Base-by-base conservation (phyloP, 2,113 vertebrate genomes). In the Centropus unirufus region DNA sequence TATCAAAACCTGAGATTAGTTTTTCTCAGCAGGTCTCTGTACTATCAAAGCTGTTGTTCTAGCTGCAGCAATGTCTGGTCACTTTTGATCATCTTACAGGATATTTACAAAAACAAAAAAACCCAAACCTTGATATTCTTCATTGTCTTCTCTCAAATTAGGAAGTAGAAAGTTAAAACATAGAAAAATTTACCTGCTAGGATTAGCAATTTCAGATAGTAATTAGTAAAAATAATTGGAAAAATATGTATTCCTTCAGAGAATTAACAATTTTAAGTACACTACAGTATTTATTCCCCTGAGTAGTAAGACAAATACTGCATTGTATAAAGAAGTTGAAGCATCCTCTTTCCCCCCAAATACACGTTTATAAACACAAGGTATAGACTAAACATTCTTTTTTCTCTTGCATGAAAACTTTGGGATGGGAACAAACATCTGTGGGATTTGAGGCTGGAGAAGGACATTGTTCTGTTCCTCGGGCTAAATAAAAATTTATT, bases 371-470 rank as follows among this genome's bases (percentile, higher is more conserved):
- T 88, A 36, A 93, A 80, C 49, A 63, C 8, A 42, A 87, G 42
- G 32, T 88, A 74, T 30, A 94, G 59, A 62, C 63, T 88, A 83
- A 94, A 76, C 27, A 29, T 94, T 77, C 5, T 79, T 89, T 80
- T 83, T 80, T 82, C 39, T 67, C 39, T 89, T 94, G 44, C 88
- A 69, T 96, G 81, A 84, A 90, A 89, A 52, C 58, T 81, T 81
- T 57, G 86, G 30, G 78, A 40, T 87, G 81, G 47, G 36, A 88
- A 82, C 26, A 76, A 85, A 75, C 12, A 58, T 67, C 69, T 86
- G 30, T 88, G 93, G 75, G 40, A 69, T 90, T 70, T 7, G 5
- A 83, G 42, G 58, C 83, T 44, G 80, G 61, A 74, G 55, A 69
- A 73, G 17, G n/a, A 15, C 4, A 2, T 68, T 61, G 79, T 95